These are phyloP conservation scores for Campoletis sonorensis DNA, from an alignment of 1,140 invertebrate species.

Conservation along the genomic window DNA sequence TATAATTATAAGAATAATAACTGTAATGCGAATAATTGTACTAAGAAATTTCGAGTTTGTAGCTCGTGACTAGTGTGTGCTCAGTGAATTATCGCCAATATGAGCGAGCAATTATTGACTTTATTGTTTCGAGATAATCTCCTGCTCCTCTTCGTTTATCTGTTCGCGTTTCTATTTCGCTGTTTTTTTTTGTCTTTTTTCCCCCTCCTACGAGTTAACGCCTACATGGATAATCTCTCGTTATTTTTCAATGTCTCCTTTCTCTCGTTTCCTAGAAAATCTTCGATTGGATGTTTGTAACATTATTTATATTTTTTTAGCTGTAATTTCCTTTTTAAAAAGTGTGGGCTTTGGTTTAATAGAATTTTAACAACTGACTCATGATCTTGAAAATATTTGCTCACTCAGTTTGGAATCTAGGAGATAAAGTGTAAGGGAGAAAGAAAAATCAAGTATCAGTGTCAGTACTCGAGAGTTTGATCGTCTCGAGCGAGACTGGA, in stretches of 20 bases:
- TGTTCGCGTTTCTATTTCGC: neutral
- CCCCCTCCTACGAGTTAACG: neutral
- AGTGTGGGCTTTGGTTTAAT: too few species aligned
- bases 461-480: neutral
- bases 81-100: neutral
- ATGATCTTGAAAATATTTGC: neutral
- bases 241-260: neutral
- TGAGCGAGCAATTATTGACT: neutral
- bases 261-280: neutral
- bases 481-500: neutral
- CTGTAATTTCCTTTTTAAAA: too few species aligned
- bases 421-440: neutral
- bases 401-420: neutral
- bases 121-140: slow-evolving; percentile 20
- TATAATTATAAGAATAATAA: neutral
- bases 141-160: neutral
- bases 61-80: slow-evolving; percentile 10
- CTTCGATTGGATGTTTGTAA: neutral
- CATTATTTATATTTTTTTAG: too few species aligned
- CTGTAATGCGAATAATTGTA: neutral
- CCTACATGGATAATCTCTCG: neutral
- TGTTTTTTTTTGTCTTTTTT: neutral
- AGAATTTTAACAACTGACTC: too few species aligned
- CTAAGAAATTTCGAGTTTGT: neutral
- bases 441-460: neutral